A percentile compares a stretch with the other conserved stretches of the same genome.
Conservation (phyloP, 2,113 vertebrate species). For the Dicentrarchus labrax region DNA sequence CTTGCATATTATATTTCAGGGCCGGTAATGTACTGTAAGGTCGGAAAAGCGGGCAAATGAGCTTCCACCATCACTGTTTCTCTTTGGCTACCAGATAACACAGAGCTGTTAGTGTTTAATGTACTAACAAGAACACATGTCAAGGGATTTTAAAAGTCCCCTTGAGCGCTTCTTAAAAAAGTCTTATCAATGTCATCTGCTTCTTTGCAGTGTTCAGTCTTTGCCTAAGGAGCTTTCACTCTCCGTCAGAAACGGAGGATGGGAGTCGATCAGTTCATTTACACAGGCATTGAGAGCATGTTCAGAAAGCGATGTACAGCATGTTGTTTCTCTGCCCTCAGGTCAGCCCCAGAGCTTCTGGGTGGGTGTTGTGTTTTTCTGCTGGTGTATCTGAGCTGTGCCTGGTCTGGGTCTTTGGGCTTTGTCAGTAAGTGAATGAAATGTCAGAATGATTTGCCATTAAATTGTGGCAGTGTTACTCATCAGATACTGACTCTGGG, state of each 20-base stretch:
- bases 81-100: slow-evolving; percentile 51
- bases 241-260: slow-evolving; percentile 40
- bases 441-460: slow-evolving; percentile 10
- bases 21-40: slow-evolving; percentile 34
- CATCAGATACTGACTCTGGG: slow-evolving; percentile 2
- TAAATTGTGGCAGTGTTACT: background rate
- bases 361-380: background rate
- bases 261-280: slow-evolving; percentile 25
- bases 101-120: slow-evolving; percentile 59
- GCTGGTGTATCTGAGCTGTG: background rate
- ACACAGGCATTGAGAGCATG: background rate
- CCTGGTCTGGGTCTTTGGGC: background rate
- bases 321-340: slow-evolving; percentile 27
- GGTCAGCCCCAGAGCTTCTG: slow-evolving; percentile 21
- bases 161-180: slow-evolving; percentile 56
- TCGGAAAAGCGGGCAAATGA: slow-evolving; percentile 40
- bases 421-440: background rate
- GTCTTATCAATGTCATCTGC: slow-evolving; percentile 68
- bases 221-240: slow-evolving; percentile 56
- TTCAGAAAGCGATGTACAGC: background rate
- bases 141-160: slow-evolving; percentile 61
- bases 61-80: slow-evolving; percentile 8
- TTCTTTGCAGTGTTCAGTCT: slow-evolving; percentile 43
- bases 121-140: slow-evolving; percentile 65
- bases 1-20: slow-evolving; percentile 54